These are phyloP conservation scores for Chloroceryle inda DNA, from an alignment of 2,797 vertebrate genomes.

Conservation along the genomic window DNA sequence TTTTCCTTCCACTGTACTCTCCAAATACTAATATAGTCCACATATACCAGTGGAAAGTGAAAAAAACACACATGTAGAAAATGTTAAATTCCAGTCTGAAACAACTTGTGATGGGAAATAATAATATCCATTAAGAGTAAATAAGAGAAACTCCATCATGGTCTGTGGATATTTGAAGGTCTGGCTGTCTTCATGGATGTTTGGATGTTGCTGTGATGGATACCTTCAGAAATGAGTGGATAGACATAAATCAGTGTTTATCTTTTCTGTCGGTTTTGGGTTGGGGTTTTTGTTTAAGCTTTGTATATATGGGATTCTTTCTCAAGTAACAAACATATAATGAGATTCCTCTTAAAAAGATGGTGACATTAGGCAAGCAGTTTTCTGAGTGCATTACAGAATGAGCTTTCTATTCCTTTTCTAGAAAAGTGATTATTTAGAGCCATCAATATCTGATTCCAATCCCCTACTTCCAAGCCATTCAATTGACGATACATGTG, in stretches of 20 bases:
- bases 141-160: background rate
- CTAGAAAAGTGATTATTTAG: slow-evolving; percentile 6
- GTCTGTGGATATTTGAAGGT: background rate
- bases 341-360: background rate
- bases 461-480: background rate
- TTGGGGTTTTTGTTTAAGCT: background rate
- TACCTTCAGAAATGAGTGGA: background rate
- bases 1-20: background rate
- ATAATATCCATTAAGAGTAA: background rate
- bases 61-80: background rate
- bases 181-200: background rate
- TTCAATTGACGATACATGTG: background rate
- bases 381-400: background rate
- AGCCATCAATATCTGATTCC: background rate
- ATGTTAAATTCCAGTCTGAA: background rate
- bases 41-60: background rate
- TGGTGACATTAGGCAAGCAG: background rate
- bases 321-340: background rate
- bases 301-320: background rate
- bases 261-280: background rate
- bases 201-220: background rate
- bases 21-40: background rate
- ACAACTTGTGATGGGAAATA: background rate
- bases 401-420: background rate
- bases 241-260: background rate